phyloP scores from a whole-genome alignment of 2,113 vertebrate species.

The Leptosomus discolor region DNA sequence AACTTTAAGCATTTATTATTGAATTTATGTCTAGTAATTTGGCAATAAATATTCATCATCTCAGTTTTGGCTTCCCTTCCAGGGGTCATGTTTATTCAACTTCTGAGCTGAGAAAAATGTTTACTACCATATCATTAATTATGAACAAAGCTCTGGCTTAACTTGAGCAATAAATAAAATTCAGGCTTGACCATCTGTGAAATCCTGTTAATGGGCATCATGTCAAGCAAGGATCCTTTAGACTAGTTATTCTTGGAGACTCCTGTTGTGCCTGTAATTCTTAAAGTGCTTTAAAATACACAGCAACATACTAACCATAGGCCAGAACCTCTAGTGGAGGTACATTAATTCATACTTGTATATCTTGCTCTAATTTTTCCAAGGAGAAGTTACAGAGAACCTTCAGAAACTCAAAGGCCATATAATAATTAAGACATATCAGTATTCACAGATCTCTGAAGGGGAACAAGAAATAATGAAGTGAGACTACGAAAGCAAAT shows the following conservation, averaged over 20 bases:
- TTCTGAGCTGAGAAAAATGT: slow-evolving; percentile 58
- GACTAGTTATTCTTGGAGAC: slow-evolving; percentile 16
- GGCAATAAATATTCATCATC: slow-evolving; percentile 62
- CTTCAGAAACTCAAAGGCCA: neutral
- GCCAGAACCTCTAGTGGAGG: neutral
- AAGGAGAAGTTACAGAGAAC: neutral
- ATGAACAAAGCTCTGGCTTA: slow-evolving; percentile 62
- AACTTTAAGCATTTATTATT: slow-evolving; percentile 29
- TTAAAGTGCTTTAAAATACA: slow-evolving; percentile 27
- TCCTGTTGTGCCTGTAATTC: slow-evolving; percentile 24
- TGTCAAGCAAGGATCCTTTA: slow-evolving; percentile 31
- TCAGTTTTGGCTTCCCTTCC: slow-evolving; percentile 52
- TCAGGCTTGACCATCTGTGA: slow-evolving; percentile 63
- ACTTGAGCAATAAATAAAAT: slow-evolving; percentile 66
- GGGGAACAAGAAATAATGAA: neutral
- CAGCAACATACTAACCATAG: neutral
- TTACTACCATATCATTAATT: slow-evolving; percentile 56
- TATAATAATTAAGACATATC: neutral
- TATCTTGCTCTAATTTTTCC: neutral
- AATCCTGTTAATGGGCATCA: slow-evolving; percentile 40
- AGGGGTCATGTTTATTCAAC: slow-evolving; percentile 62
- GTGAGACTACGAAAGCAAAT: neutral
- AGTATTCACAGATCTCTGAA: neutral
- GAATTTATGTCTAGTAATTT: slow-evolving; percentile 38
- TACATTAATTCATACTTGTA: neutral